Evolutionary conservation across 2,888 invertebrate genomes (phyloP), one percentile per base, ranked within the genome.

Genomic region (Anoplius nigerrimus): DNA sequence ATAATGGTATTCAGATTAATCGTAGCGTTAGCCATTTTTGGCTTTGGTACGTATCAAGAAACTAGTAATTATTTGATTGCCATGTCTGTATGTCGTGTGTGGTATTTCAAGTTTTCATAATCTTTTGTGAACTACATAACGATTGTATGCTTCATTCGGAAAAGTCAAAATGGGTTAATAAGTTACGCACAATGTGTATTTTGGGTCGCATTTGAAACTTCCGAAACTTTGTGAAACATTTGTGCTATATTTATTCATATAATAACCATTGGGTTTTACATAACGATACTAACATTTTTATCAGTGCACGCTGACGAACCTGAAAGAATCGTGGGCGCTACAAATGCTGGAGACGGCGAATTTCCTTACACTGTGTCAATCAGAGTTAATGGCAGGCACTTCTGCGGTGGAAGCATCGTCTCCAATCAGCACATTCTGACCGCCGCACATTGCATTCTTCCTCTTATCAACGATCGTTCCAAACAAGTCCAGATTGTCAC

Each of bases 351-450:
- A 0, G 16, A 20, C 11, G 66, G 66, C 2, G 73, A 79, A 57
- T 76, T 75, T 21, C 79, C 79, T 0, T 76, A 71, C 54, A 60
- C 61, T 6, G 75, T 71, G 0, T 78, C 78, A 3, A 46, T 79
- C 4, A 59, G 72, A 20, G 2, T 48, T 0, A 3, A 46, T 8
- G 51, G 53, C 18, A 0, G 16, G 0, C 75, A 76, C 46, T 57
- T 62, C 16, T 78, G 78, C 22, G 79, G 79, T 13, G 79, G 76
- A 45, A 53, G 73, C 0, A 68, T 79, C 21, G 56, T 79, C 22
- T 34, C 43, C 22, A 6, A 22, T 3, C 21, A 11, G 16, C 62
- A 73, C 22, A 72, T 79, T 5, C 48, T 78, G 0, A 78, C 79
- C 4, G 79, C 79, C 15, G 79, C 74, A 2, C 79, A 79, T 43